Base-by-base conservation (phyloP, 2,888 invertebrate genomes). In the Aquatica leii region DNA sequence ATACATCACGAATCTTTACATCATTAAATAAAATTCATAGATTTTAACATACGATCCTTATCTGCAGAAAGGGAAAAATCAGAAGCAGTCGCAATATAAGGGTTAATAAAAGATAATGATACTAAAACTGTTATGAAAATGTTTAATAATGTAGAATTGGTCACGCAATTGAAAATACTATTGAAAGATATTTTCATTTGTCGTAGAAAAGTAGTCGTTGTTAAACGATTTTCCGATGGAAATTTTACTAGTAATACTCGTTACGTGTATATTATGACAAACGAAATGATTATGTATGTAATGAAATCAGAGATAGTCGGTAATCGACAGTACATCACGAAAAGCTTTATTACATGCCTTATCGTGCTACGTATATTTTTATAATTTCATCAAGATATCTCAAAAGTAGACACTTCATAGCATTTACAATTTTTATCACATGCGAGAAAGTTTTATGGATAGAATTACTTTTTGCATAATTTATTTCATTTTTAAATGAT, bases 101-200 rank as follows among this genome's bases (percentile, higher is more conserved):
- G 57, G 62, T 62, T 58, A 62, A 52, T 62, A 65, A 65, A 53
- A 52, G 56, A 68, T 64, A 68, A 68, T 65, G 49, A 68, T 62
- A 58, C 54, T 60, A 63, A 60, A 59, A n/a, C 68, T 65, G 69
- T 70, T 70, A 70, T 58, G 61, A 52, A 65, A 31, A 57, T 66
- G 59, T 62, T 71, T 61, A 71, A 70, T 70, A 68, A 71, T 71
- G 64, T 53, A 71, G 65, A 68, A 69, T 70, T 69, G 54, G 59
- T 59, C 68, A 69, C 70, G 70, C 66, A 59, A 70, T 64, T 68
- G 62, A 51, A n/a, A 43, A 40, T 35, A 24, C 20, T 59, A 48
- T 58, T 50, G 50, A 50, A 50, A 31, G 50, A 31, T 52, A 53
- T 52, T 66, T 56, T 46, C 24, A 35, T 35, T 56, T 35, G 35